phyloP scores from a whole-genome alignment of 2,888 invertebrate species.

The Cheilosia variabilis region DNA sequence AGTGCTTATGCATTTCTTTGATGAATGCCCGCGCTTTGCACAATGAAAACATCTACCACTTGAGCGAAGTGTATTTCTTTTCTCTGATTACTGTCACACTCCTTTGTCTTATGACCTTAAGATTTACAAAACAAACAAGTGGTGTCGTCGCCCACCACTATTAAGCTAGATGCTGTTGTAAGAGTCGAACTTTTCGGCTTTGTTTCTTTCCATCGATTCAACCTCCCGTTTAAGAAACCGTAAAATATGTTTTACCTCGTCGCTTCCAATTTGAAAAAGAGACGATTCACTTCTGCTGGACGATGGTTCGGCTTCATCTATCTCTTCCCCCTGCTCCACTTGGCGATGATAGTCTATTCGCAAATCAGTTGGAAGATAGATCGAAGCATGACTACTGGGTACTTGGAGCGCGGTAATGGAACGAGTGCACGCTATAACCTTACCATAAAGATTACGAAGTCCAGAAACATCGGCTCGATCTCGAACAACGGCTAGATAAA shows the following conservation, averaged over 20 bases:
- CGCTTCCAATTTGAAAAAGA: neutral
- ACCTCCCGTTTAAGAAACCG: slow-evolving; percentile 21
- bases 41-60: slow-evolving; percentile 25
- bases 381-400: slow-evolving; percentile 8
- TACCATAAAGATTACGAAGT: neutral
- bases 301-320: slow-evolving; percentile 7
- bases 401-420: slow-evolving; percentile 4
- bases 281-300: slow-evolving; percentile 7
- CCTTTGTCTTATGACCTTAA: neutral
- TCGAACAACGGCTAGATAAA: slow-evolving; percentile 10
- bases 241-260: slow-evolving; percentile 4
- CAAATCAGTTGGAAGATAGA: slow-evolving; percentile 12
- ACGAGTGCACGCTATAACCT: slow-evolving; percentile 16
- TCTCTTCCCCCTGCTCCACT: neutral
- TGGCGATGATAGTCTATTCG: neutral
- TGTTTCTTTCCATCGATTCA: neutral
- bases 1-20: slow-evolving; percentile 34
- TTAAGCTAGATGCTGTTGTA: neutral
- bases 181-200: neutral
- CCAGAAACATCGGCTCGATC: slow-evolving; percentile 9
- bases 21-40: slow-evolving; percentile 28
- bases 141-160: neutral
- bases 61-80: neutral
- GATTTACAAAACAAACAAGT: slow-evolving; percentile 2
- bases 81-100: too few species aligned